Evolutionary conservation across 1,140 invertebrate genomes (phyloP).

Genomic region (Lithobius niger): DNA sequence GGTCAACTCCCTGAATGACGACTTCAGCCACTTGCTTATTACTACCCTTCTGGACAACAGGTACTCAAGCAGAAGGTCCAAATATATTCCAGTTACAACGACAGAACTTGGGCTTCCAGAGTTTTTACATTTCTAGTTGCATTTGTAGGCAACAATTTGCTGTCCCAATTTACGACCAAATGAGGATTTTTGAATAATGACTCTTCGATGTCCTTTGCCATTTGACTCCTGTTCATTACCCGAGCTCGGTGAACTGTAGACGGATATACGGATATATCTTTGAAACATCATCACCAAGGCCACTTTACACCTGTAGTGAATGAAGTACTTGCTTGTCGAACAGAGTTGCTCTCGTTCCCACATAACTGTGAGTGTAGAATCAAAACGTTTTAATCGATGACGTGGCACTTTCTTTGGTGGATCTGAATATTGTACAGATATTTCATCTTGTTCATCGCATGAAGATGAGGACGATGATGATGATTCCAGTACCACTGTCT

Average conservation of each 20-base stretch:
- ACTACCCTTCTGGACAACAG: constrained; percentile 11
- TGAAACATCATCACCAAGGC: background rate
- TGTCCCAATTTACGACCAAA: constrained; percentile 13
- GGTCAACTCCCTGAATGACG: constrained; percentile 8
- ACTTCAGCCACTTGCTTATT: constrained; percentile 12
- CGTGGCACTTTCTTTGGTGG: background rate
- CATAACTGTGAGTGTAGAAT: background rate
- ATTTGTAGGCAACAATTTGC: constrained; percentile 9
- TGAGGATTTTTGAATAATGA: constrained; percentile 10
- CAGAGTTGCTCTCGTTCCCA: background rate
- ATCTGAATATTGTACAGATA: background rate
- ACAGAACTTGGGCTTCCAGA: background rate
- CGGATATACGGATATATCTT: background rate
- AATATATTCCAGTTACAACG: background rate
- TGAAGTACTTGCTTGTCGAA: background rate
- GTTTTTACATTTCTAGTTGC: constrained; percentile 11
- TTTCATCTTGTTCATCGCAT: background rate
- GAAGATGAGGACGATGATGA: background rate
- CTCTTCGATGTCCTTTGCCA: constrained; percentile 14
- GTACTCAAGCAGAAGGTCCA: background rate
- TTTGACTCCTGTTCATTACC: constrained; percentile 12
- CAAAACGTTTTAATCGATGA: background rate
- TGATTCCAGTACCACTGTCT: background rate
- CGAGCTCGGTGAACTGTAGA: background rate
- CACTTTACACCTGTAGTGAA: background rate